A percentile compares a stretch with the other conserved stretches of the same genome.
Evolutionary conservation across 2,797 vertebrate genomes (phyloP).

Genomic region (Otolemur crassicaudatus): DNA sequence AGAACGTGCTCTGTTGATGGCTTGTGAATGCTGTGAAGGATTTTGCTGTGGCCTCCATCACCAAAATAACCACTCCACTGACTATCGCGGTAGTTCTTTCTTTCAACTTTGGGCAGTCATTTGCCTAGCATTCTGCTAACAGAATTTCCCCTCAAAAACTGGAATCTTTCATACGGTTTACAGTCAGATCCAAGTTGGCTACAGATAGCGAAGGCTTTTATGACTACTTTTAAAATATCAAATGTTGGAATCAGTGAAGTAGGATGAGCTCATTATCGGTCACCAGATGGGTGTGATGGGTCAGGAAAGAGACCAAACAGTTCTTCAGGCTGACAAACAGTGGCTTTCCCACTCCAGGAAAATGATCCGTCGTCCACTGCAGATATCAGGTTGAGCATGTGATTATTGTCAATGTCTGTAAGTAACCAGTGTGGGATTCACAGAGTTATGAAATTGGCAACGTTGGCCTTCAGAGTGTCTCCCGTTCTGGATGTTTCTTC

Average conservation of each 20-base stretch:
- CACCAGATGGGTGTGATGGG: not conserved
- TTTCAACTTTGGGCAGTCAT: not conserved
- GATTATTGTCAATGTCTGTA: not conserved
- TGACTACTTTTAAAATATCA: slow-evolving; percentile 17
- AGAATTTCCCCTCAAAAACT: slow-evolving; percentile 41
- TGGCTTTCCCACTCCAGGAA: not conserved
- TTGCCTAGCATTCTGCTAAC: slow-evolving; percentile 43
- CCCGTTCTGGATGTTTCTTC: not conserved
- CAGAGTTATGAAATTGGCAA: not conserved
- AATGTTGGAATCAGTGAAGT: slow-evolving; percentile 14
- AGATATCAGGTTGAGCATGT: not conserved
- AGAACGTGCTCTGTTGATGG: slow-evolving; percentile 29
- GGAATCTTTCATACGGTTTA: not conserved
- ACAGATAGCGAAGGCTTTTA: not conserved
- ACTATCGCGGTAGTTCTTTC: slow-evolving; percentile 32
- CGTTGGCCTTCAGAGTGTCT: not conserved
- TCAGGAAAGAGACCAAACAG: not conserved
- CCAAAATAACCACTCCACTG: not conserved
- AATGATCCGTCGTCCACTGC: not conserved
- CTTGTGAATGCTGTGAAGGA: slow-evolving; percentile 64
- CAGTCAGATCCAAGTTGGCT: not conserved
- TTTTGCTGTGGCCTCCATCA: slow-evolving; percentile 53
- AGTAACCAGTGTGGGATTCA: not conserved
- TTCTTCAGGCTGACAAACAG: not conserved
- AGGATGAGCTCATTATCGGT: slow-evolving; percentile 8